A percentile compares a stretch with the other conserved stretches of the same genome.
Conservation (phyloP, 30 jellyfish, hydroid and myxozoan species). For the Aurelia coerulea region DNA sequence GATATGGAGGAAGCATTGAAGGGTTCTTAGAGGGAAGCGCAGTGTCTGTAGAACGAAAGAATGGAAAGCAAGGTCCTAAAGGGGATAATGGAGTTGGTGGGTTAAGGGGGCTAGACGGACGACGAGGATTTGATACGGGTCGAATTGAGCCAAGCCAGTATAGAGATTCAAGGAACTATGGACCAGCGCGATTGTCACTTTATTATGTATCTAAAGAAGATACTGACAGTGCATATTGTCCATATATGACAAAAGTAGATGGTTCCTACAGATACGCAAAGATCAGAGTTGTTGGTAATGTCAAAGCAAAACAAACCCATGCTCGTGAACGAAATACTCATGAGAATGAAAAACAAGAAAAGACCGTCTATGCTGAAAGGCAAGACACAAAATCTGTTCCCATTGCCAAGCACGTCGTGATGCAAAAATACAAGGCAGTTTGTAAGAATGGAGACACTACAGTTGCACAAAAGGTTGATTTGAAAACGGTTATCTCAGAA, state of each 20-base stretch:
- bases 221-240: slow-evolving; percentile 1
- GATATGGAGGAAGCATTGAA: background rate
- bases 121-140: slow-evolving; percentile 1
- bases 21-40: background rate
- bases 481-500: background rate
- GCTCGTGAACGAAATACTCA: background rate
- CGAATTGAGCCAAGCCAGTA: slow-evolving; percentile 2
- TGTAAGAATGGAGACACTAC: background rate
- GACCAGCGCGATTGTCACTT: background rate
- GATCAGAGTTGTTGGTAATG: background rate
- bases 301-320: background rate
- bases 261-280: slow-evolving; percentile 3
- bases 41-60: background rate
- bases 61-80: background rate
- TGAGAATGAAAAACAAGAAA: background rate
- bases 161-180: background rate
- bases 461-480: background rate
- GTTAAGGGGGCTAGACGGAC: slow-evolving; percentile 2
- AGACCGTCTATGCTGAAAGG: background rate
- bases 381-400: background rate
- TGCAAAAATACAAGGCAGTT: background rate
- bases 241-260: background rate
- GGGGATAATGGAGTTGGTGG: slow-evolving; percentile 3
- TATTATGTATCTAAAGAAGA: background rate
- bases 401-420: background rate